Evolutionary conservation across 2,797 vertebrate species (phyloP).

Genomic region (Periophthalmus magnuspinnatus): DNA sequence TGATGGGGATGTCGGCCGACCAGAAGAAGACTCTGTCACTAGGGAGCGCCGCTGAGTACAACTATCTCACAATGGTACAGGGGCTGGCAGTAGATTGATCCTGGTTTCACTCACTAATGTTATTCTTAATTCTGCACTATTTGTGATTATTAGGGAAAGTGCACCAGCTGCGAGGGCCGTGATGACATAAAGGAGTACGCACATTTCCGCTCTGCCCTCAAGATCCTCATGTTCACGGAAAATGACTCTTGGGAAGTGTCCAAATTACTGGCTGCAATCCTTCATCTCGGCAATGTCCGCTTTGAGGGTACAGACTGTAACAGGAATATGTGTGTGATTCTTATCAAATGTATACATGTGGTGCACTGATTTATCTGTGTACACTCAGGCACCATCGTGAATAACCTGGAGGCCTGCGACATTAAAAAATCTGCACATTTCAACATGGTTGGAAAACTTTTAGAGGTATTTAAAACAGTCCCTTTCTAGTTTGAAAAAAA

Average conservation of each 20-base stretch:
- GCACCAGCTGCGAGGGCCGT: slow-evolving; percentile 86
- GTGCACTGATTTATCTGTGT: slow-evolving; percentile 32
- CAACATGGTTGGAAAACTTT: slow-evolving; percentile 77
- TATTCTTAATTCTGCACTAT: not conserved
- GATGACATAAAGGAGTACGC: slow-evolving; percentile 87
- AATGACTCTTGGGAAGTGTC: slow-evolving; percentile 89
- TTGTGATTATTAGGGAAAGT: slow-evolving; percentile 81
- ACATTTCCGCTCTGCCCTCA: slow-evolving; percentile 90
- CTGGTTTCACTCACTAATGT: not conserved
- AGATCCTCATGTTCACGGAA: slow-evolving; percentile 93
- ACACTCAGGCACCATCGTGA: slow-evolving; percentile 78
- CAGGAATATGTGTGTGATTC: not conserved
- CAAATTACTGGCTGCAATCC: slow-evolving; percentile 89
- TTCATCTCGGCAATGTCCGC: slow-evolving; percentile 90
- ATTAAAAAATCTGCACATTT: slow-evolving; percentile 80
- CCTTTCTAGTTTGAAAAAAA: not conserved
- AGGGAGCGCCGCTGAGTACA: slow-evolving; percentile 85
- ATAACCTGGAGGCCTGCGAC: slow-evolving; percentile 88
- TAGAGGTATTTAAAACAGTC: slow-evolving; percentile 82
- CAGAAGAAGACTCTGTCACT: slow-evolving; percentile 90
- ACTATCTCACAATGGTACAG: slow-evolving; percentile 84
- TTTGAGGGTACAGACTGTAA: slow-evolving; percentile 77
- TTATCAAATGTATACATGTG: not conserved
- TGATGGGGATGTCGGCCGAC: slow-evolving; percentile 89
- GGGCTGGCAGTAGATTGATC: not conserved